These are phyloP conservation scores for Tethea ocularis DNA, from an alignment of 2,888 invertebrate genomes.

Conservation along the genomic window DNA sequence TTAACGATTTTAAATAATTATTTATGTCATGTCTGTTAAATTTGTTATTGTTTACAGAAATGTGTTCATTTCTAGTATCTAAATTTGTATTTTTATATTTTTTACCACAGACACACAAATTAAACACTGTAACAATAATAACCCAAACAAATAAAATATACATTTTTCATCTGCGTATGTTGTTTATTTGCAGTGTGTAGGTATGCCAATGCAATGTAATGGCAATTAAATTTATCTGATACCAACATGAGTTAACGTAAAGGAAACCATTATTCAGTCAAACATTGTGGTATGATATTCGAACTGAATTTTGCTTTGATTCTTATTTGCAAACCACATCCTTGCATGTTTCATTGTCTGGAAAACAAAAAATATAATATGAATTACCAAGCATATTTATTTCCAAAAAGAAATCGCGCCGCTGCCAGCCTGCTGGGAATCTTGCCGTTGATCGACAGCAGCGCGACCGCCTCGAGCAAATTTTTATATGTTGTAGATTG, in stretches of 20 bases:
- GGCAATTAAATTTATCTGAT: neutral
- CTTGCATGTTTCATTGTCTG: constrained; percentile 55
- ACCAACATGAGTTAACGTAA: neutral
- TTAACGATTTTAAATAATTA: neutral
- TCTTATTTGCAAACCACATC: constrained; percentile 50
- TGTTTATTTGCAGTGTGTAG: neutral
- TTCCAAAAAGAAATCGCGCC: too few relatives aligned
- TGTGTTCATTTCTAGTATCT: neutral
- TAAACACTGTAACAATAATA: neutral
- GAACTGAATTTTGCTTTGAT: constrained; percentile 45
- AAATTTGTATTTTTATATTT: neutral
- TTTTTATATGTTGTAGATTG: too few relatives aligned
- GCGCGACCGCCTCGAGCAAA: too few relatives aligned
- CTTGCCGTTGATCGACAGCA: too few relatives aligned
- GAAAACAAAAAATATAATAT: constrained; percentile 29
- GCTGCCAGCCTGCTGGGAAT: too few relatives aligned
- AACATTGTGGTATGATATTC: constrained; percentile 31
- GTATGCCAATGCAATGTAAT: neutral
- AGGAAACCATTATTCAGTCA: neutral
- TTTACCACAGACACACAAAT: neutral
- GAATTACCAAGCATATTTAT: too few relatives aligned
- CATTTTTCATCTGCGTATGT: neutral
- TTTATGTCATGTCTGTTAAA: neutral
- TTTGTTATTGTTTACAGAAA: neutral
- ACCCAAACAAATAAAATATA: neutral